These are phyloP conservation scores for Cavia porcellus DNA, from an alignment of 2,113 vertebrate genomes.

Conservation along the genomic window DNA sequence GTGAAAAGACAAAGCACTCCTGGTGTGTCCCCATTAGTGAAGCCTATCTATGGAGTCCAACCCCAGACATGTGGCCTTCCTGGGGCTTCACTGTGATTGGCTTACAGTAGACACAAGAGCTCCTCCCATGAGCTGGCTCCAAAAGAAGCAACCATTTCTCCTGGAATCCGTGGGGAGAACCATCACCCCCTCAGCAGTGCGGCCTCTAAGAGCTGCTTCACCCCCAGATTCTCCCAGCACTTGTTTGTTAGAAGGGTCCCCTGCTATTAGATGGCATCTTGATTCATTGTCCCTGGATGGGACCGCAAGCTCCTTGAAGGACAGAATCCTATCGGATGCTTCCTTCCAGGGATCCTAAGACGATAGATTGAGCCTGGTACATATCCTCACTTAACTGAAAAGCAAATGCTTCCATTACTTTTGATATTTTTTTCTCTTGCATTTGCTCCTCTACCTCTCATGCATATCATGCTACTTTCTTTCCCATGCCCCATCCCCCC, in stretches of 20 bases:
- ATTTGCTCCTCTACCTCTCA: not conserved
- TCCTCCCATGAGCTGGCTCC: not conserved
- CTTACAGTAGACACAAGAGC: not conserved
- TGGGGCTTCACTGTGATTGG: not conserved
- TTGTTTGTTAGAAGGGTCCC: not conserved
- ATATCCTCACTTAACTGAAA: constrained; percentile 7
- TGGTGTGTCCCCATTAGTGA: not conserved
- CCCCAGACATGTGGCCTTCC: not conserved
- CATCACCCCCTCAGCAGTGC: not conserved
- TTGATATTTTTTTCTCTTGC: not conserved
- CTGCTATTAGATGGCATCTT: not conserved
- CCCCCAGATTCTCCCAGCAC: not conserved
- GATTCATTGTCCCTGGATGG: not conserved
- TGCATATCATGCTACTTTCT: not conserved
- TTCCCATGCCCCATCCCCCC: not conserved
- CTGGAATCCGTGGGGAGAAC: not conserved
- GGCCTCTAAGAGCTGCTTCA: not conserved
- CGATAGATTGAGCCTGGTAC: not conserved
- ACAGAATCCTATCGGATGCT: not conserved
- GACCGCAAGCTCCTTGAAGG: not conserved
- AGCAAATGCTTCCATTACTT: not conserved
- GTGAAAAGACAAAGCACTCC: not conserved
- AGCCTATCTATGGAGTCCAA: not conserved
- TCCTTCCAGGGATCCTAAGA: not conserved
- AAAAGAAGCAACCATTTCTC: not conserved